Conservation (phyloP, 2,113 vertebrate genomes). For the Macheiramphus alcinus region DNA sequence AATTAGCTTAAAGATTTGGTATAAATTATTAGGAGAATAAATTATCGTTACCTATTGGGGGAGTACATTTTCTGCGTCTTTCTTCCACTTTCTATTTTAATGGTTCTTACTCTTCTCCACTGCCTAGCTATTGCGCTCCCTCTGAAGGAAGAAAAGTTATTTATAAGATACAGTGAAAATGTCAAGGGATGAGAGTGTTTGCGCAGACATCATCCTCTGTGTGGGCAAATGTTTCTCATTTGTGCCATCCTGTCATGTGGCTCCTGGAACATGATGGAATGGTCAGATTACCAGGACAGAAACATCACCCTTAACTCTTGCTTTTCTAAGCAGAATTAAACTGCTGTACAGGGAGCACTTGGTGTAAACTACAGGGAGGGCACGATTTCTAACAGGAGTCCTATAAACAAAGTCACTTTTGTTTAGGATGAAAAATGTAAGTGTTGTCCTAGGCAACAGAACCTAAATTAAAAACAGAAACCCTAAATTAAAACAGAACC, state of each 20-base stretch:
- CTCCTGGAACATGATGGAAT: conserved; percentile 7
- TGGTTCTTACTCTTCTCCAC: not conserved
- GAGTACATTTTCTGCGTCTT: not conserved
- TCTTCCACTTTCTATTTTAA: not conserved
- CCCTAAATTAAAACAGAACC: not conserved
- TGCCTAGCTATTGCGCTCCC: not conserved
- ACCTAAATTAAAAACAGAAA: not conserved
- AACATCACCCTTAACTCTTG: conserved; percentile 6
- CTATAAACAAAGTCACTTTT: not conserved
- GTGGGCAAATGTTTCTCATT: conserved; percentile 5
- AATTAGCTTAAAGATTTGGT: not conserved
- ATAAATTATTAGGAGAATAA: not conserved
- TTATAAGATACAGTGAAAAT: conserved; percentile 19
- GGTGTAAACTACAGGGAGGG: not conserved
- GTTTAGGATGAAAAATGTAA: not conserved
- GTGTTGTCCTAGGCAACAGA: not conserved
- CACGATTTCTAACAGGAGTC: not conserved
- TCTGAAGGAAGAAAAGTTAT: not conserved
- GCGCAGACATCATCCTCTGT: not conserved
- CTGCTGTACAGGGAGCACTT: not conserved
- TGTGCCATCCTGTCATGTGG: conserved; percentile 47
- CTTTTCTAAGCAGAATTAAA: not conserved
- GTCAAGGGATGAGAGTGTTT: not conserved
- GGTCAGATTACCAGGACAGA: conserved; percentile 24
- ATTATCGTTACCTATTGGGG: not conserved